A percentile compares a stretch with the other conserved stretches of the same genome.
phyloP scores from a whole-genome alignment of 2,888 invertebrate species.

The Crepidodera aurea region DNA sequence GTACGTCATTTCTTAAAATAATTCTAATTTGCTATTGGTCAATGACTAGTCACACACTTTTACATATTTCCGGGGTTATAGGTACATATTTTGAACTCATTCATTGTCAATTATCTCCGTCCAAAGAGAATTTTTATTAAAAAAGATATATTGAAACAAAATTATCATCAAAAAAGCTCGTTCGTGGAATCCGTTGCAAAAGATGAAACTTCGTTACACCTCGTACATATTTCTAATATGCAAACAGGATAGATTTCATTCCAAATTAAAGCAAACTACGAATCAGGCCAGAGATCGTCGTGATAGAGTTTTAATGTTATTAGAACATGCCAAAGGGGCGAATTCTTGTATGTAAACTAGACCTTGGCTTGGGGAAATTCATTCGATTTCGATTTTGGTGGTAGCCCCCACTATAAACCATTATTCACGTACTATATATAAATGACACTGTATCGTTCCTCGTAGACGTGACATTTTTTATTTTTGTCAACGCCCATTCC shows the following conservation, averaged over 20 bases:
- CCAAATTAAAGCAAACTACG: conserved; percentile 45
- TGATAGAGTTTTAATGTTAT: conserved; percentile 57
- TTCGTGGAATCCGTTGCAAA: too few species aligned
- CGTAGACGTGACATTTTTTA: conserved; percentile 8
- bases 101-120: too few species aligned
- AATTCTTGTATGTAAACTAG: conserved; percentile 42
- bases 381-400: conserved; percentile 43
- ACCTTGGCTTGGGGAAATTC: conserved; percentile 34
- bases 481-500: conserved; percentile 5
- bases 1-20: too few species aligned
- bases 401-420: conserved; percentile 43
- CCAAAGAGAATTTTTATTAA: too few species aligned
- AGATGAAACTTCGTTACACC: not conserved
- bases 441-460: conserved; percentile 28
- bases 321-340: conserved; percentile 50
- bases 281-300: conserved; percentile 46
- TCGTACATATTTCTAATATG: conserved; percentile 15
- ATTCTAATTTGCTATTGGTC: too few species aligned
- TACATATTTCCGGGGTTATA: too few species aligned
- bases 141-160: too few species aligned
- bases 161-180: too few species aligned
- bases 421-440: conserved; percentile 39
- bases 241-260: conserved; percentile 27
- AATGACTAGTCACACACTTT: too few species aligned
- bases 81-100: too few species aligned